Evolutionary conservation across 1,140 invertebrate genomes (phyloP).

Genomic region (Penaeus vannamei): DNA sequence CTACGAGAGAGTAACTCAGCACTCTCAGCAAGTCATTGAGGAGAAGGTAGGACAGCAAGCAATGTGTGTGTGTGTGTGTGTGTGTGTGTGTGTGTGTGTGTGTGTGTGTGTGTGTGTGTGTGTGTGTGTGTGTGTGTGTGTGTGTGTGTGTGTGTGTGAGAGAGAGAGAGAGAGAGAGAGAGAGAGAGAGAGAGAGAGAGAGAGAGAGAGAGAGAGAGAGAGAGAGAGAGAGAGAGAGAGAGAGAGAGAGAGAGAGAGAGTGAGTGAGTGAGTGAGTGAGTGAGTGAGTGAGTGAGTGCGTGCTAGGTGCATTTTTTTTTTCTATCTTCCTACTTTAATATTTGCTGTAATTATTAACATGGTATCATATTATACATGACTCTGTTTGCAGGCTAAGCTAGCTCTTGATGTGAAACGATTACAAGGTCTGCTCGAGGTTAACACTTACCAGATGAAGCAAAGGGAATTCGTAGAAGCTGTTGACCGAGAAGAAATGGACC

Average conservation of each 20-base stretch:
- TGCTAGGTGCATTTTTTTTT: no score
- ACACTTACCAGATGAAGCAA: constrained; percentile 36
- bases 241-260: background rate
- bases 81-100: no score
- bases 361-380: background rate
- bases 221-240: no score
- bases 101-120: no score
- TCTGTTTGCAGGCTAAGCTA: constrained; percentile 30
- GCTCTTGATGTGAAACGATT: constrained; percentile 37
- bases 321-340: background rate
- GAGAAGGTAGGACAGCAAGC: constrained; percentile 30
- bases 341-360: background rate
- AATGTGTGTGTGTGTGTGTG: background rate
- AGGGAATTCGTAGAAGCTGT: constrained; percentile 26
- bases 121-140: no score
- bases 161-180: background rate
- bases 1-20: background rate
- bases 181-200: no score
- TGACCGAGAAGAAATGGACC: constrained; percentile 38
- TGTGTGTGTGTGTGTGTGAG: no score
- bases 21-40: constrained; percentile 30
- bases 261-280: no score
- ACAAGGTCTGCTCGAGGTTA: constrained; percentile 38
- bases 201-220: no score
- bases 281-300: no score